Conservation (phyloP, 2,888 invertebrate species). For the Cerceris ruficornis region DNA sequence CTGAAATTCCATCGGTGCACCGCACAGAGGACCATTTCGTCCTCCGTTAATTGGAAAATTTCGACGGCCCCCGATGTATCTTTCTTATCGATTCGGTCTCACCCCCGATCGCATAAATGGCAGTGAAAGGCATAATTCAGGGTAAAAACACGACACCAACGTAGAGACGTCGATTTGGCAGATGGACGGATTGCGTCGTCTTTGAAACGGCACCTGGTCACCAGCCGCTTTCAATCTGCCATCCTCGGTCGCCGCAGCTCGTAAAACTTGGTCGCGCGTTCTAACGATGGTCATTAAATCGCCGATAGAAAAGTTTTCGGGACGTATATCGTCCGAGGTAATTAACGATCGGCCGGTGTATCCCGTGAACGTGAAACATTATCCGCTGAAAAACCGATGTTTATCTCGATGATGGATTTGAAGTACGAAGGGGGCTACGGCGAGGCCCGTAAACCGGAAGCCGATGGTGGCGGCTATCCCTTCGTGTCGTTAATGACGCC, state of each 20-base stretch:
- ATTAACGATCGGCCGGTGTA: slow-evolving; percentile 62
- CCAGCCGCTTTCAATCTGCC: slow-evolving; percentile 67
- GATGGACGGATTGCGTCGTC: slow-evolving; percentile 54
- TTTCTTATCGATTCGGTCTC: background rate
- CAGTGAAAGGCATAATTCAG: slow-evolving; percentile 15
- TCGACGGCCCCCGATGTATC: too few relatives aligned
- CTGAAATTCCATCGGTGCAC: too few relatives aligned
- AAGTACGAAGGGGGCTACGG: slow-evolving; percentile 31
- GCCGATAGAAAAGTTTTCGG: slow-evolving; percentile 61
- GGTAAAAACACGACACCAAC: slow-evolving; percentile 22
- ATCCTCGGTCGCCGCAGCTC: slow-evolving; percentile 34
- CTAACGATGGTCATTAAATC: slow-evolving; percentile 60
- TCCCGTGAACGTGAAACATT: slow-evolving; percentile 63
- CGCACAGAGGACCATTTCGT: too few relatives aligned
- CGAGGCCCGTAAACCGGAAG: slow-evolving; percentile 60
- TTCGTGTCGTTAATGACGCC: slow-evolving; percentile 50
- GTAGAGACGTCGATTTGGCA: slow-evolving; percentile 46
- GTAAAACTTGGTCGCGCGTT: slow-evolving; percentile 54
- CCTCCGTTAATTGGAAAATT: too few relatives aligned
- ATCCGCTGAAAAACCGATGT: slow-evolving; percentile 67
- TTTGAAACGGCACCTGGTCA: slow-evolving; percentile 59
- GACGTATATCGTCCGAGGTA: slow-evolving; percentile 59
- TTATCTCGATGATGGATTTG: slow-evolving; percentile 67
- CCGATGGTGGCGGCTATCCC: slow-evolving; percentile 24
- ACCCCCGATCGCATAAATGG: background rate